Conservation (phyloP, 2,797 vertebrate species). For the Vultur gryphus region DNA sequence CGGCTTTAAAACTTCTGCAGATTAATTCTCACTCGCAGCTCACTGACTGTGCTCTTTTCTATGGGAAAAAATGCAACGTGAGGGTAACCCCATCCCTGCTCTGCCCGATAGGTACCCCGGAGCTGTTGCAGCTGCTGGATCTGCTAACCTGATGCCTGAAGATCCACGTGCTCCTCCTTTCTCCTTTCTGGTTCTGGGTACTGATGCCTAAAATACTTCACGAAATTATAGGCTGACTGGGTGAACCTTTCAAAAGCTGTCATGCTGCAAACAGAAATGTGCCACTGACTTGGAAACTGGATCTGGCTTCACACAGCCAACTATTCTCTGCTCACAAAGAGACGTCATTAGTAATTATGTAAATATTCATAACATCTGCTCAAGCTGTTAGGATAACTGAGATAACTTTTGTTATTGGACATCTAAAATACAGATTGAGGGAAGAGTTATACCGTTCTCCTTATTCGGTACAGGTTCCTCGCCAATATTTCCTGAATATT, state of each 20-base stretch:
- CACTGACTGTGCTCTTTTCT: not conserved
- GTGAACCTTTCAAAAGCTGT: conserved; percentile 61
- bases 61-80: not conserved
- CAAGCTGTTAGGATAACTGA: not conserved
- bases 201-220: conserved; percentile 36
- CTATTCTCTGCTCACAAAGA: conserved; percentile 56
- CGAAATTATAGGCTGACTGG: conserved; percentile 58
- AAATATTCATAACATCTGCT: conserved; percentile 59
- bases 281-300: conserved; percentile 54
- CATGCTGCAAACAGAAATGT: conserved; percentile 56
- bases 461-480: conserved; percentile 81
- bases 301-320: conserved; percentile 52
- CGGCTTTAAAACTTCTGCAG: not conserved
- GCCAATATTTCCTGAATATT: conserved; percentile 81
- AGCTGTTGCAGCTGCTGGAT: not conserved
- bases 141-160: not conserved
- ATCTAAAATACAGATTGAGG: not conserved
- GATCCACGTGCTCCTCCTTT: not conserved
- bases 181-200: not conserved
- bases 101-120: not conserved
- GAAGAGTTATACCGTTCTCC: conserved; percentile 73
- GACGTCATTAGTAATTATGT: conserved; percentile 41
- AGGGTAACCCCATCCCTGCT: not conserved
- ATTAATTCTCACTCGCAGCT: not conserved
- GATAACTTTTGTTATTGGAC: conserved; percentile 15